phyloP scores from a whole-genome alignment of 2,888 invertebrate species.

The Autographa gamma region DNA sequence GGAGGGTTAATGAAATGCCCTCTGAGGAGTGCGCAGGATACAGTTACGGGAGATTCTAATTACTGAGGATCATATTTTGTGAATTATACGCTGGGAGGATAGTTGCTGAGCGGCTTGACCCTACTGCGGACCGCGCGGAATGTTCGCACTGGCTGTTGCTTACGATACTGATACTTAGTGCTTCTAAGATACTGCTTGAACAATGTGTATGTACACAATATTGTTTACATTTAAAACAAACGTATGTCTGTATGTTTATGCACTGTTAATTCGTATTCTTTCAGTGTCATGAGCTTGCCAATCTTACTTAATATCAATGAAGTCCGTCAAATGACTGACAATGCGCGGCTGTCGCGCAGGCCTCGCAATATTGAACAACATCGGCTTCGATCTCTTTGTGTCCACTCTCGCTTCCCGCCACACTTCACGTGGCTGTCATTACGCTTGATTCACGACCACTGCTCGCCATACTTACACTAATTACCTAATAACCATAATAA shows the following conservation, averaged over 20 bases:
- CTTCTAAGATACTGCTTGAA: background rate
- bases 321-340: background rate
- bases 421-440: background rate
- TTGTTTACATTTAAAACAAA: background rate
- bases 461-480: background rate
- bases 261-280: background rate
- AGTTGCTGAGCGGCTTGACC: slow-evolving; percentile 9
- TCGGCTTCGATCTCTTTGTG: slow-evolving; percentile 3
- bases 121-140: background rate
- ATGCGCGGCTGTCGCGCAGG: background rate
- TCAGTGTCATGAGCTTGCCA: too few relatives aligned
- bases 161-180: background rate
- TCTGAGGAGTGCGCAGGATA: slow-evolving; percentile 32
- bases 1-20: slow-evolving; percentile 61
- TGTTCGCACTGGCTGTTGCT: background rate
- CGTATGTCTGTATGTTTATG: background rate
- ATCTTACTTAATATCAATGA: background rate
- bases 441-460: slow-evolving; percentile 6
- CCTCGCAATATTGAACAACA: background rate
- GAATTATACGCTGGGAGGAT: slow-evolving; percentile 47
- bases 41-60: slow-evolving; percentile 51
- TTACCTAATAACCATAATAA: slow-evolving; percentile 8
- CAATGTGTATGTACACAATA: background rate
- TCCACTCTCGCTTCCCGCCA: background rate
- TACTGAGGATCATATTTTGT: slow-evolving; percentile 57